Conservation (phyloP, 2,113 vertebrate species). For the Promerops cafer region DNA sequence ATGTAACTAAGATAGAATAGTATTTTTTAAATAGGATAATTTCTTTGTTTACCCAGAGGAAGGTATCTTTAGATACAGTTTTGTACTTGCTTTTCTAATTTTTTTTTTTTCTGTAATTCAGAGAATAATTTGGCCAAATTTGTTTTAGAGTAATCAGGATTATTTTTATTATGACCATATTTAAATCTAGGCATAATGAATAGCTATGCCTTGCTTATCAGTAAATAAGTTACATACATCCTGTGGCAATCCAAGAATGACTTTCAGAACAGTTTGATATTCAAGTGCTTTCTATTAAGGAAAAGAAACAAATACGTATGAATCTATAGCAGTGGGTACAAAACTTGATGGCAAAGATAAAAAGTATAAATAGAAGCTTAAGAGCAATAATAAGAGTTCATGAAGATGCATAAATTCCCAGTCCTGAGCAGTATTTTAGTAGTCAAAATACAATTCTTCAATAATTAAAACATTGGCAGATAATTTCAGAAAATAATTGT, state of each 20-base stretch:
- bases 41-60: background rate
- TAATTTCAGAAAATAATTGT: background rate
- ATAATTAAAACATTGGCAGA: background rate
- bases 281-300: background rate
- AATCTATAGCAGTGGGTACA: background rate
- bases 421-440: background rate
- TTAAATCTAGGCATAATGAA: background rate
- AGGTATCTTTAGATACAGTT: background rate
- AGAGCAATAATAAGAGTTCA: background rate
- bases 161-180: background rate
- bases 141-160: background rate
- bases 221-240: background rate
- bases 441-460: background rate
- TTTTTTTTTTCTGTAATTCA: background rate
- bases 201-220: background rate
- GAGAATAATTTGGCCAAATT: background rate
- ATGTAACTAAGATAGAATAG: background rate
- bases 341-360: background rate
- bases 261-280: background rate
- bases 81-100: background rate
- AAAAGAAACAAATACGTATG: background rate
- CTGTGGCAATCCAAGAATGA: background rate
- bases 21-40: too few relatives aligned
- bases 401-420: background rate
- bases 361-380: background rate